A percentile compares a stretch with the other conserved stretches of the same genome.
Conservation (phyloP, 1,140 invertebrate genomes). For the Druon quercuslanigerum region DNA sequence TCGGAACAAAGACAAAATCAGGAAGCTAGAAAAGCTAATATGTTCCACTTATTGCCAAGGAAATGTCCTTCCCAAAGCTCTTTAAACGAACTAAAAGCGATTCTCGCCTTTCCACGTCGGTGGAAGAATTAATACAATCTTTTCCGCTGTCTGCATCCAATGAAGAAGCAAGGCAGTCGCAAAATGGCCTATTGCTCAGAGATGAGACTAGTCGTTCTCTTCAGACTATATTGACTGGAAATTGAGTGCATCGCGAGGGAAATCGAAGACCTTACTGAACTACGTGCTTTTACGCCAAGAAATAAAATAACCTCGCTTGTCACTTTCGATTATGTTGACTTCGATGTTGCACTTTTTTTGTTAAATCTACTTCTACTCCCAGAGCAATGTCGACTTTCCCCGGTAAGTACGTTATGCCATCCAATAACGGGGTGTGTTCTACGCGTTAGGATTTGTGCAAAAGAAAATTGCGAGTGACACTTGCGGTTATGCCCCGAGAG, state of each 20-base stretch:
- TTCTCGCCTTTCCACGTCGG: background rate
- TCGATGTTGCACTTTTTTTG: slow-evolving; percentile 17
- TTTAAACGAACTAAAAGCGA: slow-evolving; percentile 3
- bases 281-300: slow-evolving; percentile 15
- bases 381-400: background rate
- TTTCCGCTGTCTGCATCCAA: slow-evolving; percentile 11
- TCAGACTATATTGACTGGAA: slow-evolving; percentile 19
- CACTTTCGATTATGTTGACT: slow-evolving; percentile 22
- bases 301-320: slow-evolving; percentile 23
- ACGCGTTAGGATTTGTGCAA: slow-evolving; percentile 16
- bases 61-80: background rate
- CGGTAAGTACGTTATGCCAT: slow-evolving; percentile 7
- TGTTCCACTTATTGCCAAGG: background rate
- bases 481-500: slow-evolving; percentile 34
- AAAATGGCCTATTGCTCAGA: slow-evolving; percentile 18
- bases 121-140: slow-evolving; percentile 24
- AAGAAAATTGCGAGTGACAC: slow-evolving; percentile 44
- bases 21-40: background rate
- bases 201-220: background rate
- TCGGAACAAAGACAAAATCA: background rate
- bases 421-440: slow-evolving; percentile 27
- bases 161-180: background rate
- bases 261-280: slow-evolving; percentile 17
- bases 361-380: slow-evolving; percentile 14
- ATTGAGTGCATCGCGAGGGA: slow-evolving; percentile 19